phyloP scores from a whole-genome alignment of 2,888 invertebrate genomes.

The Trissoscelio sp. region DNA sequence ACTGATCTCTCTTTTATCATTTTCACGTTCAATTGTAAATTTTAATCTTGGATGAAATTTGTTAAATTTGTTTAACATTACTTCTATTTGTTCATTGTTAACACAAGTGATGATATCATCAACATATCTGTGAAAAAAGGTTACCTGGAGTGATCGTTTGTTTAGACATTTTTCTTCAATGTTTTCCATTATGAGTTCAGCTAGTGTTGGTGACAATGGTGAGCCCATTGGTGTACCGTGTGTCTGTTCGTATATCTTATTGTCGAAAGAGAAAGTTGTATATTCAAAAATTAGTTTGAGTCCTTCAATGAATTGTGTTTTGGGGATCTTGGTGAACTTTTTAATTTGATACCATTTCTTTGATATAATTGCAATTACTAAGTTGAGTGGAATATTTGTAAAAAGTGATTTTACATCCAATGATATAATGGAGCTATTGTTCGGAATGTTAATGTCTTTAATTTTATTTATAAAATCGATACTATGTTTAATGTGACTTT shows the following conservation, averaged over 20 bases:
- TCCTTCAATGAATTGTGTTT: conserved; percentile 18
- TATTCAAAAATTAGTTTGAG: conserved; percentile 5
- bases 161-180: conserved; percentile 18
- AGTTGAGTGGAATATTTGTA: conserved; percentile 18
- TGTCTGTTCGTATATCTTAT: conserved; percentile 14
- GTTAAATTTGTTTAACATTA: conserved; percentile 1
- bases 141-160: background rate
- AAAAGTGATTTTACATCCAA: conserved; percentile 19
- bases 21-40: conserved; percentile 34
- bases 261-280: conserved; percentile 5
- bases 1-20: conserved; percentile 17
- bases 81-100: conserved; percentile 13
- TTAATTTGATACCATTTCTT: conserved; percentile 11
- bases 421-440: background rate
- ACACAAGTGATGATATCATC: conserved; percentile 53
- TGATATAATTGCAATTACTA: background rate
- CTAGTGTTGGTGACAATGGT: conserved; percentile 24
- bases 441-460: background rate
- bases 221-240: conserved; percentile 55
- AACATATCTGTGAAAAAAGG: conserved; percentile 38
- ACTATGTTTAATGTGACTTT: conserved; percentile 9
- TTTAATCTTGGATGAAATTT: conserved; percentile 17
- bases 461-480: background rate
- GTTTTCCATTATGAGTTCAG: conserved; percentile 39
- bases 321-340: conserved; percentile 5